Percentiles rank a stretch among this genome's conserved stretches.
Conservation (phyloP, 2,888 invertebrate genomes). For the Drosophila pegasa region DNA sequence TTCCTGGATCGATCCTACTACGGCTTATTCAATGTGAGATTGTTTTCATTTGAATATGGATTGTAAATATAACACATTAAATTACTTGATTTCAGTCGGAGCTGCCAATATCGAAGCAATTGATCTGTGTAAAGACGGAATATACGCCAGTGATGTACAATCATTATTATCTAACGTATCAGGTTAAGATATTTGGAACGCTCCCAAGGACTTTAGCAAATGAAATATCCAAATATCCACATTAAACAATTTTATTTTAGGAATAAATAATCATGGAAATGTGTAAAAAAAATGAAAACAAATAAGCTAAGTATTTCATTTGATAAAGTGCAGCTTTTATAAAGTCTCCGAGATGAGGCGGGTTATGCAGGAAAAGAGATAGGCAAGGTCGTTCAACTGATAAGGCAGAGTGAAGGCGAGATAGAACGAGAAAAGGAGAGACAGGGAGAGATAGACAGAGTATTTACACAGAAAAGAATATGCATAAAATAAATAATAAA, state of each 20-base stretch:
- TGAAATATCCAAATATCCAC: neutral
- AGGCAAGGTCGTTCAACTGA: neutral
- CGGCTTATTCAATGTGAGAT: constrained; percentile 49
- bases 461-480: neutral
- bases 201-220: neutral
- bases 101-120: constrained; percentile 38
- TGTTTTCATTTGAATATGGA: too few relatives aligned
- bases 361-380: neutral
- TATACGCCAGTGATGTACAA: constrained; percentile 30
- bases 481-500: neutral
- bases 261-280: neutral
- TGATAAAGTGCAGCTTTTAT: neutral
- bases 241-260: neutral
- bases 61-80: too few relatives aligned
- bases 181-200: constrained; percentile 45
- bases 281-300: neutral
- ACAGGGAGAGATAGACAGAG: neutral
- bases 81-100: constrained; percentile 27
- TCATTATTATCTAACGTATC: constrained; percentile 45
- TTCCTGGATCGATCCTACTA: constrained; percentile 49
- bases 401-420: too few relatives aligned
- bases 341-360: neutral
- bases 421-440: too few relatives aligned
- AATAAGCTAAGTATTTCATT: neutral
- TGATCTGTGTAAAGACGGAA: constrained; percentile 32